Base-by-base conservation (phyloP, 2,888 invertebrate species). In the Byasa hedistus region DNA sequence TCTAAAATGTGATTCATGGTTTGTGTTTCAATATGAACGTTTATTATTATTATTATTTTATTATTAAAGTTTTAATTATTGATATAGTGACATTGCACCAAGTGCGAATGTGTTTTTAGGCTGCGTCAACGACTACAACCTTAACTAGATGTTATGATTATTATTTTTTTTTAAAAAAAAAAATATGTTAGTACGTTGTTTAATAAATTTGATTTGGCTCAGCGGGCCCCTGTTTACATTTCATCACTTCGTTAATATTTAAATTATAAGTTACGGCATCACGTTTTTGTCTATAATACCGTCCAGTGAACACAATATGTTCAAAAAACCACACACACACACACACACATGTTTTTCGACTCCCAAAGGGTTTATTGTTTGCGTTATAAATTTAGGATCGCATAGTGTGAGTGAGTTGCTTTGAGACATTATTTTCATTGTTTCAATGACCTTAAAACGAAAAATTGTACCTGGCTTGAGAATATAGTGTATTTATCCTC, bases 41-140 rank as follows among this genome's bases (percentile, higher is more conserved):
- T 81, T 80, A 32, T 10, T 10, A 79, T n/a, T n/a, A n/a, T n/a
- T n/a, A n/a, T n/a, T n/a, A n/a, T n/a, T 79, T 79, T 76, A 74
- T 74, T 71, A 75, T 75, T 74, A 76, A 75, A 72, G 75, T 74
- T 77, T 77, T 77, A n/a, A 77, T 79, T 79, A 78, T 80, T 32
- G 32, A 32, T 69, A 76, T 84, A 79, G 77, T 81, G 75, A 80
- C 81, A 79, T 80, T 80, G 90, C 90, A 90, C 90, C 83, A 89
- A 90, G 90, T 91, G 90, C 90, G 79, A 77, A 77, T 81, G 79
- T 82, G 77, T n/a, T n/a, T 79, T 78, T 84, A 83, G 82, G 77
- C 80, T 81, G 79, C 85, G 81, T 85, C 87, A 84, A 87, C 88
- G 87, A 87, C 76, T 86, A 78, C 75, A n/a, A 32, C 32, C 74